These are phyloP conservation scores for Arctopsyche grandis DNA, from an alignment of 1,140 invertebrate genomes.

Conservation along the genomic window DNA sequence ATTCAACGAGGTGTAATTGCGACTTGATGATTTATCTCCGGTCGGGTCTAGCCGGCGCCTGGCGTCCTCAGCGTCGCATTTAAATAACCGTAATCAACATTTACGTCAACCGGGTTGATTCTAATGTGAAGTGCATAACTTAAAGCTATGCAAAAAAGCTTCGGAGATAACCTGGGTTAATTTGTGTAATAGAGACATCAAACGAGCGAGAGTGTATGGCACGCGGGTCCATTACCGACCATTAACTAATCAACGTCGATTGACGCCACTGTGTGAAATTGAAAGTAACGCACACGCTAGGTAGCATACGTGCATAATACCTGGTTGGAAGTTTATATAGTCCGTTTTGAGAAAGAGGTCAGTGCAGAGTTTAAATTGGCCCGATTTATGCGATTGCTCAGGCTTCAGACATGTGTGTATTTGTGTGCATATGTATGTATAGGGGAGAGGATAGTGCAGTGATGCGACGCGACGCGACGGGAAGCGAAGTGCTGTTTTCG, in stretches of 20 bases:
- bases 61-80: not conserved
- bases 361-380: no score
- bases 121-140: constrained; percentile 4
- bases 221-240: not conserved
- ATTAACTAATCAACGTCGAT: constrained; percentile 11
- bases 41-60: not conserved
- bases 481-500: no score
- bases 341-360: not conserved
- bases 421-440: no score
- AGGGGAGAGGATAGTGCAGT: no score
- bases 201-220: constrained; percentile 2
- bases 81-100: constrained; percentile 16
- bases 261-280: not conserved
- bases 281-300: not conserved
- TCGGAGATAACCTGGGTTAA: not conserved
- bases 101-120: not conserved
- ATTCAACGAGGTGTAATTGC: not conserved
- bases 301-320: not conserved
- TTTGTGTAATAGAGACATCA: constrained; percentile 25
- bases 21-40: not conserved
- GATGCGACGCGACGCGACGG: no score
- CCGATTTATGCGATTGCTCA: no score
- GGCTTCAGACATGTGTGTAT: no score
- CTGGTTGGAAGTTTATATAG: no score
- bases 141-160: not conserved